Evolutionary conservation across 1,140 invertebrate species (phyloP), one percentile per base, ranked within the genome.

Genomic region (Homarus americanus): DNA sequence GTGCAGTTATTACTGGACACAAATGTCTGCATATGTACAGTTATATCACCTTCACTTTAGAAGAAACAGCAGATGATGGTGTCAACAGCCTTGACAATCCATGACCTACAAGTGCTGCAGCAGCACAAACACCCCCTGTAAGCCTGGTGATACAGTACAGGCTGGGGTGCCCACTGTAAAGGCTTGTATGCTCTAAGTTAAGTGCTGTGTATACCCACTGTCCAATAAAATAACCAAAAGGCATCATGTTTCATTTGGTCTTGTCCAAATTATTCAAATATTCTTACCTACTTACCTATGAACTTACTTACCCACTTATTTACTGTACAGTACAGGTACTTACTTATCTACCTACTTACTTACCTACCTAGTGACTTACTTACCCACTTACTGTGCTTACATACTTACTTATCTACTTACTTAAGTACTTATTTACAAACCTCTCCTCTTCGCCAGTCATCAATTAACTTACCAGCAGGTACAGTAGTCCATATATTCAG

Each of bases 221-320:
- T 69, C 63, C 63, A 69, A 69, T 69, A 69, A 69, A 69, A 32
- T 69, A 69, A 69, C n/a, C n/a, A 69, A 32, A 28, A 69, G n/a
- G 28, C 28, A 69, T 32, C 2, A 63, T 9, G 63, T 69, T 69
- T 69, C 32, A 69, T 69, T 69, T 69, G 17, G 17, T 24, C 5
- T 49, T 20, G 15, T 58, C 15, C 53, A 58, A 20, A 58, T 58
- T 58, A 58, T n/a, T n/a, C n/a, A n/a, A n/a, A n/a, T n/a, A n/a
- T n/a, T n/a, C n/a, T n/a, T n/a, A n/a, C n/a, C n/a, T n/a, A n/a
- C n/a, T n/a, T n/a, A n/a, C n/a, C n/a, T n/a, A n/a, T n/a, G n/a
- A n/a, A n/a, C n/a, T n/a, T n/a, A n/a, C n/a, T n/a, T n/a, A n/a
- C n/a, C n/a, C n/a, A n/a, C n/a, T n/a, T n/a, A n/a, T n/a, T n/a